A percentile compares a stretch with the other conserved stretches of the same genome.
phyloP scores from a whole-genome alignment of 2,113 vertebrate species.

The Danio rerio region GRCz12tu NC_133196.1:17752501-17753000 shows the following conservation, averaged over 20 bases:
- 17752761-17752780: neutral
- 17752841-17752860: constrained; percentile 31
- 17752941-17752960: constrained; percentile 7
- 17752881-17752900: constrained; percentile 52
- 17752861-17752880: constrained; percentile 31
- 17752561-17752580: constrained; percentile 33
- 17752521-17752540: constrained; percentile 58
- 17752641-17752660: neutral
- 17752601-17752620: neutral
- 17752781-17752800: neutral
- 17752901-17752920: constrained; percentile 51
- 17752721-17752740: constrained; percentile 7
- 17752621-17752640: neutral
- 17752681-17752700: neutral
- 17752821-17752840: constrained; percentile 1
- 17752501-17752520: constrained; percentile 30
- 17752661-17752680: neutral
- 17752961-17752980: constrained; percentile 29
- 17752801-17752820: neutral
- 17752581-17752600: constrained; percentile 1
- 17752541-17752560: neutral
- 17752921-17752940: constrained; percentile 60
- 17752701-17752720: neutral
- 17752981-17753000: neutral
- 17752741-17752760: neutral